Percentiles rank a stretch among this genome's conserved stretches.
phyloP scores from a whole-genome alignment of 2,797 vertebrate species.

The Syndactyla subalaris region DNA sequence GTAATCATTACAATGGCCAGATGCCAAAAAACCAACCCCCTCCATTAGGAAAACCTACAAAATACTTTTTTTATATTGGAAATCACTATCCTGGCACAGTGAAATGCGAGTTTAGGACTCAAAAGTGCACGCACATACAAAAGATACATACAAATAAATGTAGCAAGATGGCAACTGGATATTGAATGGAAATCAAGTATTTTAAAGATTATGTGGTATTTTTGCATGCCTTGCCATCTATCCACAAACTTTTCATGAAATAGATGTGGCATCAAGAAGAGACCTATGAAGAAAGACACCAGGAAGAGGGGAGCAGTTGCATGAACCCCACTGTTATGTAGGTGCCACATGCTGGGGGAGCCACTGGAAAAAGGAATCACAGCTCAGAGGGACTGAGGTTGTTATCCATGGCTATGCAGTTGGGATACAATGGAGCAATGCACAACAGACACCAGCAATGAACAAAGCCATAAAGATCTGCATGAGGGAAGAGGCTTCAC shows the following conservation, averaged over 20 bases:
- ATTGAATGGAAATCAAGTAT: neutral
- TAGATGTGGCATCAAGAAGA: neutral
- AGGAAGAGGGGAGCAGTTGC: neutral
- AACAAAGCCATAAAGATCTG: neutral
- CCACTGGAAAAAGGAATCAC: neutral
- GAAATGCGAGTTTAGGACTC: neutral
- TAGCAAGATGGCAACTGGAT: neutral
- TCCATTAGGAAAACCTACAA: neutral
- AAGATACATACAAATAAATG: neutral
- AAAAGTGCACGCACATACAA: neutral
- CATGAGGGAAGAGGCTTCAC: neutral
- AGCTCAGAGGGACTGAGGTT: neutral
- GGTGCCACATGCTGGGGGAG: fast-evolving
- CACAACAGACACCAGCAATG: fast-evolving
- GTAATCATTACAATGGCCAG: neutral
- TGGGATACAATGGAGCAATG: fast-evolving
- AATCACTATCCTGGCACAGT: neutral
- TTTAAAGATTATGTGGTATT: neutral
- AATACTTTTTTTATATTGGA: neutral
- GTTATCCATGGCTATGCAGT: neutral
- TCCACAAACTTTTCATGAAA: neutral
- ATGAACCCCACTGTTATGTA: fast-evolving
- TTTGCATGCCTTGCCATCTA: neutral
- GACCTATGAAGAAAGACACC: neutral
- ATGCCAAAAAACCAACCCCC: neutral